Base-by-base conservation (phyloP, 2,797 vertebrate genomes). In the Darevskia nairensis region DNA sequence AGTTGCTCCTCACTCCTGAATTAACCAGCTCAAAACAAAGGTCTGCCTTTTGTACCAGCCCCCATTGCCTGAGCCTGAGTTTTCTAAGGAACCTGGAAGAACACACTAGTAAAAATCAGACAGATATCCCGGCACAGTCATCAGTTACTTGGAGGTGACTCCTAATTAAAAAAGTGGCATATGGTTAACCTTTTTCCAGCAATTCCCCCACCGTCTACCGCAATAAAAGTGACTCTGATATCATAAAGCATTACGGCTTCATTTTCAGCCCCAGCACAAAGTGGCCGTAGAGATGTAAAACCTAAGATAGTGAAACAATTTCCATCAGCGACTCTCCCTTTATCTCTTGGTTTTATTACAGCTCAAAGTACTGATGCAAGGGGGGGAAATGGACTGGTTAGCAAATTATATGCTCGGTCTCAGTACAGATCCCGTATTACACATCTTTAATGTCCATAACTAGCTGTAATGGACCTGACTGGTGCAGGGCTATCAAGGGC, bases 131-230 rank as follows among this genome's bases (percentile, higher is more conserved):
- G 25, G 79, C 19, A n/a, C 11, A 11, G 25, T 11, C 83, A 8
- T 81, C 78, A 69, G 85, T 93, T 92, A 92, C 89, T 94, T 93
- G 87, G 90, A 93, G 92, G 88, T 92, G 89, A 94, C 90, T 88
- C 84, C 92, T 92, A 95, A 95, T 95, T 93, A 94, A 93, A 94
- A 55, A 95, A 84, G 85, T 82, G 91, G 85, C 93, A 92, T 94
- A 94, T 92, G 93, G 92, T 93, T 94, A 88, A 88, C 86, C 86
- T 88, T 88, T 89, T 71, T 4, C 7, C 10, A 32, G 72, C 71
- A 76, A 89, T 82, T 81, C 84, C 78, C 83, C 44, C 29, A 68
- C 71, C 59, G 21, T 69, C 77, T 32, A 64, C 61, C 3, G 71
- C 77, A 81, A 85, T 89, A 89, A 82, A 89, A 89, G 66, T 41